phyloP scores from a whole-genome alignment of 2,797 vertebrate species.

The Falco columbarius region DNA sequence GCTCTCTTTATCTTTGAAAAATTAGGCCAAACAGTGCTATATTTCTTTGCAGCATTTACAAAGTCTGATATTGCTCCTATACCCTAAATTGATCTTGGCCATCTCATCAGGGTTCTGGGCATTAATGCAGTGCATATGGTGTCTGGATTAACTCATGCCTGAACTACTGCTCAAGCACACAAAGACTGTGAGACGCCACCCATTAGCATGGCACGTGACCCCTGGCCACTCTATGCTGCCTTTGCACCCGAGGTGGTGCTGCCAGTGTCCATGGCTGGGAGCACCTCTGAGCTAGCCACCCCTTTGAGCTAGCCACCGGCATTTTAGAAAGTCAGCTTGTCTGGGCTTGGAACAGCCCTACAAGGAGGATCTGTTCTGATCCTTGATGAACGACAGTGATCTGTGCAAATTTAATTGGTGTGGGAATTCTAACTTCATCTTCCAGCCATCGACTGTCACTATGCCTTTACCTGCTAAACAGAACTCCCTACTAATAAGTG shows the following conservation, averaged over 20 bases:
- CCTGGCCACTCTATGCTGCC: accelerated
- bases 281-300: background rate
- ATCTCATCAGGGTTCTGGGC: background rate
- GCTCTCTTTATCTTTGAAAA: background rate
- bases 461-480: background rate
- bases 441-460: background rate
- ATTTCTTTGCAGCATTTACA: background rate
- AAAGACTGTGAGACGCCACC: accelerated
- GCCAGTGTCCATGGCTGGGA: background rate
- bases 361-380: background rate
- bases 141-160: background rate
- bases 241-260: background rate
- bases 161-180: background rate
- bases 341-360: background rate
- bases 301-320: background rate
- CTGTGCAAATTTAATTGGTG: background rate
- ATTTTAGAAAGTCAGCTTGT: background rate
- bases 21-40: background rate
- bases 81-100: background rate
- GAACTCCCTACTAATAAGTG: background rate
- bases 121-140: accelerated
- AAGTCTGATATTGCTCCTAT: background rate
- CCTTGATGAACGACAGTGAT: background rate
- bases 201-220: accelerated
- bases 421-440: background rate